A percentile compares a stretch with the other conserved stretches of the same genome.
Conservation (phyloP, 1,140 invertebrate genomes). For the Drosophila erecta region DNA sequence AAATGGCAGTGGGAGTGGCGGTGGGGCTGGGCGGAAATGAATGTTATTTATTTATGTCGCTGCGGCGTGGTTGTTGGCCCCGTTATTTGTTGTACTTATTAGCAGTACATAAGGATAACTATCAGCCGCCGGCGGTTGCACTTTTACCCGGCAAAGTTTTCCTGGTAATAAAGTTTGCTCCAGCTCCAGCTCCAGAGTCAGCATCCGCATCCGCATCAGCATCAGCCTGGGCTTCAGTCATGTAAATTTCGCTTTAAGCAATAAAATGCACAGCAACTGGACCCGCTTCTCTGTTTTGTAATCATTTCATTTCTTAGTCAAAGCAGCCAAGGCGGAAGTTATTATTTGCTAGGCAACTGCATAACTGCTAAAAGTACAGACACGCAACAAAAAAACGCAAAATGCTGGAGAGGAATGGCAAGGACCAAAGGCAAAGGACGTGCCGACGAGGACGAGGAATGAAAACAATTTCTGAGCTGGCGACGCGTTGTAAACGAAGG, state of each 20-base stretch:
- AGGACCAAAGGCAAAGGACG: neutral
- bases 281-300: constrained; percentile 35
- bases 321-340: constrained; percentile 58
- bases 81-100: constrained; percentile 60
- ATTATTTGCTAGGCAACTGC: constrained; percentile 62
- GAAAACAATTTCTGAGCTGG: constrained; percentile 52
- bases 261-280: constrained; percentile 42
- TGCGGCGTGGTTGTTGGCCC: constrained; percentile 27
- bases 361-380: constrained; percentile 11
- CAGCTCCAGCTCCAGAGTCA: constrained; percentile 8
- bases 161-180: constrained; percentile 37
- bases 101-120: constrained; percentile 63
- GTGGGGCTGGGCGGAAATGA: constrained; percentile 1
- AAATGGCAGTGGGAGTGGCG: neutral
- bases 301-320: constrained; percentile 65
- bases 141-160: constrained; percentile 22
- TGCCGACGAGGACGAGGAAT: constrained; percentile 5
- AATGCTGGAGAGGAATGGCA: neutral
- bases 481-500: constrained; percentile 43
- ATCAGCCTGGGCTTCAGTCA: neutral
- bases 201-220: constrained; percentile 12
- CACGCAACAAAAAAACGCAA: neutral
- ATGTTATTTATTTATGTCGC: constrained; percentile 54
- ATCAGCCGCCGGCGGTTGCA: constrained; percentile 43
- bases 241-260: constrained; percentile 44